A percentile compares a stretch with the other conserved stretches of the same genome.
These are phyloP conservation scores for Leptocoma aspasia DNA, from an alignment of 2,113 vertebrate genomes.

Conservation along the genomic window DNA sequence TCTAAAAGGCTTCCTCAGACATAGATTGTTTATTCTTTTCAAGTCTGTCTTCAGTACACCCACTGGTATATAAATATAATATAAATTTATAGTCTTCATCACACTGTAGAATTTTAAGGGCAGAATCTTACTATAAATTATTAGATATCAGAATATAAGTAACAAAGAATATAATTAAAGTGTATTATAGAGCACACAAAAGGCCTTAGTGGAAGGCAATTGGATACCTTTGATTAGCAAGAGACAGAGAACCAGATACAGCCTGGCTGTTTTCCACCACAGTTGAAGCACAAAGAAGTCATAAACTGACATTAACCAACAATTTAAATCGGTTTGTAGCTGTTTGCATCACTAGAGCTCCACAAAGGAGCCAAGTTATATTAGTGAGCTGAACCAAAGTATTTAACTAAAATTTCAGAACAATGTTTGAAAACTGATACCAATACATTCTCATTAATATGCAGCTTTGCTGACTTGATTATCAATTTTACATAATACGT, in stretches of 20 bases:
- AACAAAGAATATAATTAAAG: not conserved
- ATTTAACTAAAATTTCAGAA: not conserved
- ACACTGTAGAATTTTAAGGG: not conserved
- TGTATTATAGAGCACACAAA: not conserved
- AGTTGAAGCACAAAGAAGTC: constrained; percentile 12
- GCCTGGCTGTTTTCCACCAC: not conserved
- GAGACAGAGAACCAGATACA: not conserved
- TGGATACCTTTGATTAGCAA: constrained; percentile 6
- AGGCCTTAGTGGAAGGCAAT: not conserved
- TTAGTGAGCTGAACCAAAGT: not conserved
- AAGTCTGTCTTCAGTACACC: not conserved
- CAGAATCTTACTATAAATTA: not conserved
- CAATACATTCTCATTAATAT: not conserved
- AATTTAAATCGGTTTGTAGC: not conserved
- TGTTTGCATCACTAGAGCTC: not conserved
- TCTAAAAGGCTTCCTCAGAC: not conserved
- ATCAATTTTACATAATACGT: not conserved
- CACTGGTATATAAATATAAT: not conserved
- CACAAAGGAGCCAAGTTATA: not conserved
- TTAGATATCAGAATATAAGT: not conserved
- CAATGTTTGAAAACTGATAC: not conserved
- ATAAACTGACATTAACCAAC: constrained; percentile 35
- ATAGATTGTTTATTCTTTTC: not conserved
- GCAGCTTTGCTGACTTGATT: not conserved
- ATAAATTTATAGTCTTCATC: not conserved